Evolutionary conservation across 1,140 invertebrate genomes (phyloP).

Genomic region (Aphaenogaster ashmeadi): DNA sequence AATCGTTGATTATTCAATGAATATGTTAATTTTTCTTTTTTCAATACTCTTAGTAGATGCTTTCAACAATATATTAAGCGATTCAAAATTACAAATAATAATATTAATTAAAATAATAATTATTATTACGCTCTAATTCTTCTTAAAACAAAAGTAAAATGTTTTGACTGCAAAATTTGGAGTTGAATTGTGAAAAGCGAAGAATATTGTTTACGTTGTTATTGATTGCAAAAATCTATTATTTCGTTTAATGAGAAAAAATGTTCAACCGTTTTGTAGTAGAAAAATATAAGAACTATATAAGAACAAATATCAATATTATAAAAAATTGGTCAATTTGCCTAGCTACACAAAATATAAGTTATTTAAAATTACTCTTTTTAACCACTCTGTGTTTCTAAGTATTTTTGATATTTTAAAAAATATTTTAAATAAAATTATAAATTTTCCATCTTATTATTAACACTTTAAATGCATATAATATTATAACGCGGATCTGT

Average conservation of each 20-base stretch:
- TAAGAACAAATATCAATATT: neutral
- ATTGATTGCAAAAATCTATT: neutral
- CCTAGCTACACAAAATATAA: neutral
- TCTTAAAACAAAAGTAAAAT: slow-evolving; percentile 6
- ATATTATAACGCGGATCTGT: neutral
- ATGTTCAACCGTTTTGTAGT: neutral
- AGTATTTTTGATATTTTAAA: neutral
- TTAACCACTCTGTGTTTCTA: neutral
- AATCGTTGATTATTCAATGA: neutral
- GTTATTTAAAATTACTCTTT: neutral
- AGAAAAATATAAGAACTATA: neutral
- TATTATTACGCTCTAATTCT: neutral
- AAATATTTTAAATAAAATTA: neutral
- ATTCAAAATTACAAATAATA: neutral
- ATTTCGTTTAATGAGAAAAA: neutral
- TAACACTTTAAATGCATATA: slow-evolving; percentile 12
- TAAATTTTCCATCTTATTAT: neutral
- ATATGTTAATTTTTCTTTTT: slow-evolving; percentile 8
- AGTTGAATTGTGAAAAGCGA: neutral
- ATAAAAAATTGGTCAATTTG: slow-evolving; percentile 5
- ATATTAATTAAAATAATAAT: neutral
- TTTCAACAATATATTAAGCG: neutral
- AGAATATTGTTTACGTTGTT: neutral
- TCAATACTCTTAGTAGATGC: neutral
- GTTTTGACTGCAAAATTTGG: neutral